These are phyloP conservation scores for Capitella teleta DNA, from an alignment of 1,140 invertebrate species.

Conservation along the genomic window DNA sequence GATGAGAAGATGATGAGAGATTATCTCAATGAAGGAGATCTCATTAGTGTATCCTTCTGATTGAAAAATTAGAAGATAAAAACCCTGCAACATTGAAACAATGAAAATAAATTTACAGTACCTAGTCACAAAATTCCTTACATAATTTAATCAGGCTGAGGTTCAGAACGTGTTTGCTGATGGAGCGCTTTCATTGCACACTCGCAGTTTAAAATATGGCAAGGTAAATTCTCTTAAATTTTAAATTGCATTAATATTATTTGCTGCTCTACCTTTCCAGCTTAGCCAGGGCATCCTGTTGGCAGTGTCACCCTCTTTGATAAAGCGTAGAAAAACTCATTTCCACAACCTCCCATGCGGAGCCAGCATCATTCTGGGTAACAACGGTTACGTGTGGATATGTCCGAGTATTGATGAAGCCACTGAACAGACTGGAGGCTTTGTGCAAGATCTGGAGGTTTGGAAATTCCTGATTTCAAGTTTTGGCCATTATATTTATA, in stretches of 20 bases:
- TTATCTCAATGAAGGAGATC: constrained; percentile 88
- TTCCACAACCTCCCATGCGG: constrained; percentile 89
- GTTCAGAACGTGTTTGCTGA: constrained; percentile 86
- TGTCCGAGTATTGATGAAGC: constrained; percentile 56
- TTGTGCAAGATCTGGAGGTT: constrained; percentile 64
- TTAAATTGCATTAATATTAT: too few species aligned
- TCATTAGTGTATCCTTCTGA: constrained; percentile 69
- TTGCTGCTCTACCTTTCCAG: constrained; percentile 49
- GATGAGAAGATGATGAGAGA: constrained; percentile 95
- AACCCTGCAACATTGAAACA: too few species aligned
- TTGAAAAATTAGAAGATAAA: too few species aligned
- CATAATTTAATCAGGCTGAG: constrained; percentile 65
- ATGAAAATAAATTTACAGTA: too few species aligned
- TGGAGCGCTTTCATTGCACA: constrained; percentile 84
- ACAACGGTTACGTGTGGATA: constrained; percentile 96
- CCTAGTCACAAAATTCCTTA: too few species aligned
- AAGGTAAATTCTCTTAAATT: too few species aligned
- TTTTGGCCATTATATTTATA: background rate
- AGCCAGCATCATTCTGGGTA: constrained; percentile 82
- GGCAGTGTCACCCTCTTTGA: constrained; percentile 81
- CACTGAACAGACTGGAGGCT: constrained; percentile 54
- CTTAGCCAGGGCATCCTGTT: constrained; percentile 76
- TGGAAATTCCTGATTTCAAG: too few species aligned
- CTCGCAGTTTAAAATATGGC: constrained; percentile 92
- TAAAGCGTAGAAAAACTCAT: constrained; percentile 89